phyloP scores from a whole-genome alignment of 1,140 invertebrate genomes.

The Tetragonula clypearis region DNA sequence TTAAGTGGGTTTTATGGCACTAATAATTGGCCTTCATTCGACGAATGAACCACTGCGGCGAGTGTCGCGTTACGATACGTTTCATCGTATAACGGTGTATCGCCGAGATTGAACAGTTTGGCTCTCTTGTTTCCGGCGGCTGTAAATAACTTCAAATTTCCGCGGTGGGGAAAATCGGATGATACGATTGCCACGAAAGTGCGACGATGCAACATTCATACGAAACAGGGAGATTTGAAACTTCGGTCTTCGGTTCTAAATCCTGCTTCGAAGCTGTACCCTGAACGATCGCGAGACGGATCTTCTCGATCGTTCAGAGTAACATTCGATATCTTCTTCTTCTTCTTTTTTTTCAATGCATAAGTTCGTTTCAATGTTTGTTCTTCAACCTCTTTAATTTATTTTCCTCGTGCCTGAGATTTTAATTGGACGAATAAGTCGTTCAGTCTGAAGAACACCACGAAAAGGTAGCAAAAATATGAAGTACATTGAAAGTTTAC shows the following conservation, averaged over 20 bases:
- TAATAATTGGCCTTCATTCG: not conserved
- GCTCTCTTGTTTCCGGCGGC: no score
- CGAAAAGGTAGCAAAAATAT: no score
- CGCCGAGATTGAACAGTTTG: not conserved
- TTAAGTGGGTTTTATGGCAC: constrained; percentile 3
- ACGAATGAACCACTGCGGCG: not conserved
- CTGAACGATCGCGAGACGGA: not conserved
- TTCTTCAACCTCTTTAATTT: not conserved
- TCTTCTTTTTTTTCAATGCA: not conserved
- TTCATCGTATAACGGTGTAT: not conserved
- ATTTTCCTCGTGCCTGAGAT: not conserved
- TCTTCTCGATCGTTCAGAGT: no score
- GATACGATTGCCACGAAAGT: not conserved
- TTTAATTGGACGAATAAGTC: no score
- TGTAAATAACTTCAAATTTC: not conserved
- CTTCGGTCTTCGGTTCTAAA: not conserved
- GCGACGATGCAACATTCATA: not conserved
- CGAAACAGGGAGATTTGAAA: not conserved
- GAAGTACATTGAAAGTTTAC: no score
- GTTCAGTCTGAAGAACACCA: no score
- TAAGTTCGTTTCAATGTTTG: not conserved
- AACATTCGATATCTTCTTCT: not conserved
- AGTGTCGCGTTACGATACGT: not conserved
- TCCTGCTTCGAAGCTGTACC: not conserved
- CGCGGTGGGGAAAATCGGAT: not conserved